Evolutionary conservation across 2,888 invertebrate genomes (phyloP), one percentile per base, ranked within the genome.

Genomic region (Hypomecis atomaria): DNA sequence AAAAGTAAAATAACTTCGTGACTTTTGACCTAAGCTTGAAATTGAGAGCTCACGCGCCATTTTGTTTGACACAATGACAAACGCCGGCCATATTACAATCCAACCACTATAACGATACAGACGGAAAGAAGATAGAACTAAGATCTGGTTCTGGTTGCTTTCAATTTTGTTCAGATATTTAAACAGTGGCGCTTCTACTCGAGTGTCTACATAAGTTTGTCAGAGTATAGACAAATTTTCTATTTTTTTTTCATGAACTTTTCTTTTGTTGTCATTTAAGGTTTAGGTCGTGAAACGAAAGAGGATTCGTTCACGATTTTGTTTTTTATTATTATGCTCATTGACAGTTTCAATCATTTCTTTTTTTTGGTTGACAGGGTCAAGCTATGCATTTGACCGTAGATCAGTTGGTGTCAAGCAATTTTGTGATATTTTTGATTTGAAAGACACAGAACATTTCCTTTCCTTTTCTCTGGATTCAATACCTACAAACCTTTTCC

Each of bases 1-100:
- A 62, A 57, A 62, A 50, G 37, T 47, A 37, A 55, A 60, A 54
- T 54, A 58, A 23, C 33, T 45, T 53, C 45, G 52, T 59, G 52
- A 59, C 52, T 40, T 23, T 36, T 47, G 45, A 48, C 50, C 48
- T 34, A 9, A 48, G 53, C 50, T 65, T 44, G 60, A 53, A 59
- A 59, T 57, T 8, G 23, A 44, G 56, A 40, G 57, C 40, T 58
- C 58, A 58, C 58, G 57, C 57, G 58, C 58, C 58, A 58, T 58
- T 58, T 58, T 40, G 23, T 23, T 2, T 56, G 47, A 56, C 56
- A 56, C 56, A 56, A 56, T 58, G 42, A 49, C 49, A 58, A 42
- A 58, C 48, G 36, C 11, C 42, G 33, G 34, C 49, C 58, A 47
- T 42, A n/a, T 49, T 49, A 33, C 9, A 42, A 5, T 10, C 4